Evolutionary conservation across 2,113 vertebrate genomes (phyloP), one percentile per base, ranked within the genome.

Genomic region (Microcebus murinus): DNA sequence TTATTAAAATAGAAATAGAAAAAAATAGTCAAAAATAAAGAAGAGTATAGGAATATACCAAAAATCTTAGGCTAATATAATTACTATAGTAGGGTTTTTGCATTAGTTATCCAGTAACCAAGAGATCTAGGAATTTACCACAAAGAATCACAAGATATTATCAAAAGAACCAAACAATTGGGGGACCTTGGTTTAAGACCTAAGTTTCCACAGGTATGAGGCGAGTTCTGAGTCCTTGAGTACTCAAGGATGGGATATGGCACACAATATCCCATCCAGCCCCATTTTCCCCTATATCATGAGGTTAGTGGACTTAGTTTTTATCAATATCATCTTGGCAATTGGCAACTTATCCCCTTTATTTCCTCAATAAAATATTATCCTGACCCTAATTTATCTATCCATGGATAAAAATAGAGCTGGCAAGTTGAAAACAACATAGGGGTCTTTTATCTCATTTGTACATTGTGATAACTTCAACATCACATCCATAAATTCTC

Each of bases 351-450:
- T 39, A 27, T 84, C 39, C n/a, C 31, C 67, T 95, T 61, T 68
- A 36, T 71, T 95, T 84, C 12, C 87, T 39, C n/a, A 88, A 29
- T 84, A 71, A 68, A 45, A 36, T 90, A n/a, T 61, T 34, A 91
- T 18, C 59, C 3, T 12, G 23, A 71, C 14, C 3, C 9, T 15
- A 82, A 27, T 85, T 88, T 39, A 95, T 81, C 85, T 39, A 94
- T 81, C 82, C 76, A 20, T 48, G 36, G 23, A 74, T 73, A 59
- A 93, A 94, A 86, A 86, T 29, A 18, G 14, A 86, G 12, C 39
- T 79, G 9, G 6, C 1, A 80, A 8, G 42, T 39, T 79, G 27
- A 91, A 71, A 9, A 50, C 0, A 36, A 20, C 18, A 6, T n/a
- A 79, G 8, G 1, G 0, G 73, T 77, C 67, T 93, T 88, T 59